Percentiles rank a stretch among this genome's conserved stretches.
phyloP scores from a whole-genome alignment of 2,113 vertebrate genomes.

The Chinchilla lanigera region DNA sequence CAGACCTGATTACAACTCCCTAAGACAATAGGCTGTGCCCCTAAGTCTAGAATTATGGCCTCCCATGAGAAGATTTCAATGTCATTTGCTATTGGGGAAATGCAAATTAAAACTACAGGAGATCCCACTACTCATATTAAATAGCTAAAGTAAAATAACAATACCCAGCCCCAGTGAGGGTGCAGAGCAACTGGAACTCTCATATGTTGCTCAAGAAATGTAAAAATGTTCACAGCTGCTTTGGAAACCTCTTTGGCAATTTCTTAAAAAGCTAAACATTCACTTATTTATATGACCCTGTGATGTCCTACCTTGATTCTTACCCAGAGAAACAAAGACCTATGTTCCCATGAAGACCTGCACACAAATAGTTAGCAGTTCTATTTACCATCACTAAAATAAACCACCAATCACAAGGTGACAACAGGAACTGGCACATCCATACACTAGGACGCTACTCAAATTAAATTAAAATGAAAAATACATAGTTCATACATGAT shows the following conservation, averaged over 20 bases:
- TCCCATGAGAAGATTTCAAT: neutral
- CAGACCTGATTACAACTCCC: neutral
- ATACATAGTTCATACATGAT: neutral
- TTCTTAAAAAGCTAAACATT: neutral
- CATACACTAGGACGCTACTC: neutral
- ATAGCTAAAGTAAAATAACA: neutral
- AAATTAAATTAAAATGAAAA: neutral
- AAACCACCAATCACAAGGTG: neutral
- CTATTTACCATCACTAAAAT: neutral
- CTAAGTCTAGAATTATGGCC: neutral
- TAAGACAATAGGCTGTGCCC: neutral
- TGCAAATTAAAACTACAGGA: neutral
- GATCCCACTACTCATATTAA: neutral
- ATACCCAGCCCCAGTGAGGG: neutral
- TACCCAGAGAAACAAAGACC: neutral
- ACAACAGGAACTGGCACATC: neutral
- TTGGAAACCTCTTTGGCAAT: neutral
- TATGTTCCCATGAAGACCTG: neutral
- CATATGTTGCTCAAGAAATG: neutral
- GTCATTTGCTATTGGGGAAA: neutral
- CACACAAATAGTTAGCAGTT: neutral
- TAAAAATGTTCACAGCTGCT: neutral
- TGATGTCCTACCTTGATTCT: neutral
- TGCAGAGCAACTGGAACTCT: neutral
- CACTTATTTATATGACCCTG: neutral